Conservation (phyloP, 2,797 vertebrate species). For the Anas bernieri region DNA sequence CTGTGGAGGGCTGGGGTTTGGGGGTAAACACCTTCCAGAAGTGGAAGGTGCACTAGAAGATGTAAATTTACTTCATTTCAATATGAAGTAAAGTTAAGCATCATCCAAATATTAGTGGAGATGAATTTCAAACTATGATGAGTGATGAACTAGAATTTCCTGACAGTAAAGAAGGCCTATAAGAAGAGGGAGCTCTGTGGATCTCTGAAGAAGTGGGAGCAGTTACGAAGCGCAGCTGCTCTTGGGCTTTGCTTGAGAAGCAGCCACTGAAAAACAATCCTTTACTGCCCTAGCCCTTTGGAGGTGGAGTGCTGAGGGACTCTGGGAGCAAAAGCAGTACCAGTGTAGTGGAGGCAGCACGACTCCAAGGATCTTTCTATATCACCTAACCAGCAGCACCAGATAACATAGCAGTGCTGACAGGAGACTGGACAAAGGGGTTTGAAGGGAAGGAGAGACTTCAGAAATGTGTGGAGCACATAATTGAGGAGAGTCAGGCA, state of each 20-base stretch:
- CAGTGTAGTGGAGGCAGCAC: not conserved
- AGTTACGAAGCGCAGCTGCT: not conserved
- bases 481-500: accelerated
- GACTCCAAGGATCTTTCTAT: not conserved
- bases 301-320: not conserved
- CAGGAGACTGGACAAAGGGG: not conserved
- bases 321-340: not conserved
- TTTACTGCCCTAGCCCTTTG: not conserved
- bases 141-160: not conserved
- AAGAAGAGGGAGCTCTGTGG: not conserved
- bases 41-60: not conserved
- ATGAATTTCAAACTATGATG: not conserved
- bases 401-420: not conserved
- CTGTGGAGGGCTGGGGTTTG: not conserved
- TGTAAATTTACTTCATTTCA: not conserved
- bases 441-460: not conserved
- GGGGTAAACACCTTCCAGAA: not conserved
- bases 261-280: not conserved
- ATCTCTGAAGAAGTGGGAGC: not conserved
- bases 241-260: not conserved
- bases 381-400: not conserved
- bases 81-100: not conserved
- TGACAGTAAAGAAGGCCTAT: not conserved
- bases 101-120: not conserved
- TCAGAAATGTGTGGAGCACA: not conserved